Base-by-base conservation (phyloP, 2,113 vertebrate genomes). In the Fulmarus glacialis region DNA sequence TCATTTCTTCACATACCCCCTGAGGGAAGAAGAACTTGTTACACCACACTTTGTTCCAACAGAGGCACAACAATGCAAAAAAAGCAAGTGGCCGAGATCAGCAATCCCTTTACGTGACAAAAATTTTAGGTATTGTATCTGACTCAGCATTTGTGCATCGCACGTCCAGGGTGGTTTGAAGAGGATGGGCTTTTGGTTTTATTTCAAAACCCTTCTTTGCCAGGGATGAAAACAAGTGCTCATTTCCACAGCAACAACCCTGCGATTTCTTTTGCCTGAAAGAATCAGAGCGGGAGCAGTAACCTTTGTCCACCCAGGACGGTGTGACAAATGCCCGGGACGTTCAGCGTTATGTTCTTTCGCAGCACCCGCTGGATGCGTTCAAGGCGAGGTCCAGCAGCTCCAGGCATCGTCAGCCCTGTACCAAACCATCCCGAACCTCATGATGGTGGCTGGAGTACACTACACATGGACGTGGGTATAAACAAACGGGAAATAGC, bases 1-100 rank as follows among this genome's bases (percentile, higher is more conserved):
- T 99, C 99, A 99, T 99, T 95, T 99, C 99, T 96, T 99, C 99
- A 89, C 99, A 99, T 13, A 99, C 99, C 1, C 99, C 99, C 99
- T 99, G 95, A 23, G 73, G 82, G 92, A 84, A 96, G 87, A 63
- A 78, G 22, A 59, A 8, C 6, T 5, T 9, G 2, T 82, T 12
- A 81, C 36, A 66, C 29, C 77, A 42, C 27, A 7, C 47, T 11
- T 43, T 0, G 5, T 21, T 68, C 34, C 78, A 63, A 12, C 53
- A 75, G 32, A 64, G 42, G 36, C 5, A 30, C 59, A 8, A 6
- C 4, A 3, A 6, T 2, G 3, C 32, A 4, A 1, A 36, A 4
- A 15, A 14, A 13, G 48, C 58, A n/a, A 27, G 45, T 0, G 48
- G 52, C 36, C 12, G 60, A 50, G 27, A 30, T 22, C 48, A 77